Conservation (phyloP, 92 coral and sea anemone species). For the Zoanthus gigantus region DNA sequence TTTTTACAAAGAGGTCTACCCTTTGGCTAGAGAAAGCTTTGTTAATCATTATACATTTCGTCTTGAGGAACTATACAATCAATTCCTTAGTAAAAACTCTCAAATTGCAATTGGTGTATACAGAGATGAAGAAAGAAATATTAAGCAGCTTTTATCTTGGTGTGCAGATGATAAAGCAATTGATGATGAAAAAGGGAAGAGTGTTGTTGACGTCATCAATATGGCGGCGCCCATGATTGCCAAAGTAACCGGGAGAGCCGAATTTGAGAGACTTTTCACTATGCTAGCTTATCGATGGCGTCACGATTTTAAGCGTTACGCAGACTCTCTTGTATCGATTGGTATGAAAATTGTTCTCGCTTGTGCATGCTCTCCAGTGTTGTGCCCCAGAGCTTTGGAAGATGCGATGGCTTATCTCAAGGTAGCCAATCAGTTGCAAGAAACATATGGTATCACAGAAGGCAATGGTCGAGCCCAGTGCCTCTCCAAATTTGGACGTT, state of each 20-base stretch:
- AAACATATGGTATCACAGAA: constrained; percentile 16
- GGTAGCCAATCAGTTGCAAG: constrained; percentile 46
- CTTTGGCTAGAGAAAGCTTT: constrained; percentile 45
- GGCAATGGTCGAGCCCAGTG: constrained; percentile 75
- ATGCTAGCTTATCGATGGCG: constrained; percentile 29
- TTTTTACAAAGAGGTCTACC: constrained; percentile 10
- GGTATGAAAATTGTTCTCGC: constrained; percentile 58
- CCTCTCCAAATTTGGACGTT: constrained; percentile 67
- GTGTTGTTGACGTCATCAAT: constrained; percentile 54
- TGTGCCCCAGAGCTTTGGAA: constrained; percentile 40
- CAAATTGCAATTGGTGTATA: constrained; percentile 43
- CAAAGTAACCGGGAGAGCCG: constrained; percentile 42
- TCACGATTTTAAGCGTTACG: constrained; percentile 11
- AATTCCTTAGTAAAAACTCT: constrained; percentile 54
- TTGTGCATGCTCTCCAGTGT: constrained; percentile 45
- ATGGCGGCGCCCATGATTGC: constrained; percentile 51
- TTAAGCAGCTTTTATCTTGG: constrained; percentile 51
- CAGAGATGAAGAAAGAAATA: constrained; percentile 47
- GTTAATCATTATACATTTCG: constrained; percentile 37
- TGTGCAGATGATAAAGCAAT: constrained; percentile 18
- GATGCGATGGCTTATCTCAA: constrained; percentile 49
- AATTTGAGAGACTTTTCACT: background rate
- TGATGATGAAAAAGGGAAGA: constrained; percentile 1
- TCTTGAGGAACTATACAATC: constrained; percentile 38
- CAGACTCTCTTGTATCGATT: constrained; percentile 63